Conservation (phyloP, 2,888 invertebrate species). For the Shargacucullia verbasci region DNA sequence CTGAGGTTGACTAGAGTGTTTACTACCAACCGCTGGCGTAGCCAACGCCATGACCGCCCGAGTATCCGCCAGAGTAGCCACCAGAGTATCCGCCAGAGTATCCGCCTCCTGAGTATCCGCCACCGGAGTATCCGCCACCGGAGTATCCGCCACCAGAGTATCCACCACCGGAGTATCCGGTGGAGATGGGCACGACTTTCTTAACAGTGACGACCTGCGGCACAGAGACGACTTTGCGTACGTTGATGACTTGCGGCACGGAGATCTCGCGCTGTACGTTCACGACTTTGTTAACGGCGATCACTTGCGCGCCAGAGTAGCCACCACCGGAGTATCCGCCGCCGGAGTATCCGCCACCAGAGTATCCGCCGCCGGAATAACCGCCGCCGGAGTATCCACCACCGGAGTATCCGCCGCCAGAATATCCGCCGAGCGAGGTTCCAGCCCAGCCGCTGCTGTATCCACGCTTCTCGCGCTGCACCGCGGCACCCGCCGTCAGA, state of each 20-base stretch:
- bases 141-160: conserved; percentile 43
- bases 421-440: conserved; percentile 14
- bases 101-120: conserved; percentile 24
- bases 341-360: conserved; percentile 5
- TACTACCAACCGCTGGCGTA: conserved; percentile 51
- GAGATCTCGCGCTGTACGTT: conserved; percentile 66
- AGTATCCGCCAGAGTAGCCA: conserved; percentile 27
- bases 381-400: conserved; percentile 3
- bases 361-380: background rate
- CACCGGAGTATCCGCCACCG: conserved; percentile 19
- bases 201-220: conserved; percentile 75
- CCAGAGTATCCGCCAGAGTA: conserved; percentile 34
- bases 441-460: conserved; percentile 18
- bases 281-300: conserved; percentile 69
- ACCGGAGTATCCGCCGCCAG: conserved; percentile 14
- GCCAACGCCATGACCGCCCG: conserved; percentile 31
- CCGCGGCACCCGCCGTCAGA: conserved; percentile 29
- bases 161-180: conserved; percentile 44
- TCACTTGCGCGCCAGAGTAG: conserved; percentile 46
- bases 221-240: conserved; percentile 70
- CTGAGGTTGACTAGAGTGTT: conserved; percentile 33
- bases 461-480: conserved; percentile 49
- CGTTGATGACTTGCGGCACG: conserved; percentile 67
- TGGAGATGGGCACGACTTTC: conserved; percentile 66
- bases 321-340: conserved; percentile 9